Percentiles rank a stretch among this genome's conserved stretches.
phyloP scores from a whole-genome alignment of 2,888 invertebrate genomes.

The Hydrotaea cyrtoneurina region DNA sequence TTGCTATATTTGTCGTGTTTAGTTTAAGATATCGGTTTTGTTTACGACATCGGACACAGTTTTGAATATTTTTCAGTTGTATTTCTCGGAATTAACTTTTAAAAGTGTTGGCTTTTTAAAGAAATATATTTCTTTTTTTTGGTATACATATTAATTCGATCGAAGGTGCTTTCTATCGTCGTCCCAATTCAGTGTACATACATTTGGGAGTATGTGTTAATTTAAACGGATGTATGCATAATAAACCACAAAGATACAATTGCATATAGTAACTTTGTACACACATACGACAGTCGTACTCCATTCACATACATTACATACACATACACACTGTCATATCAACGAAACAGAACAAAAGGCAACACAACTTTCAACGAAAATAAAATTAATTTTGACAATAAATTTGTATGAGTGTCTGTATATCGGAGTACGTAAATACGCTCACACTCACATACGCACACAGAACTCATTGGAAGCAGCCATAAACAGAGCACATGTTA shows the following conservation, averaged over 20 bases:
- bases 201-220: slow-evolving; percentile 21
- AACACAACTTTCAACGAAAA: slow-evolving; percentile 52
- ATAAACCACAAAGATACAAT: slow-evolving; percentile 61
- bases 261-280: slow-evolving; percentile 54
- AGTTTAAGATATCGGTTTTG: too few species aligned
- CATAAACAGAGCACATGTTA: slow-evolving; percentile 18
- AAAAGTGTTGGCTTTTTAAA: too few species aligned
- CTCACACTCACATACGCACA: slow-evolving; percentile 17
- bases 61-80: too few species aligned
- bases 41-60: too few species aligned
- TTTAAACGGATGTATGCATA: slow-evolving; percentile 48
- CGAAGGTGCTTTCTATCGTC: too few species aligned
- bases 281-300: not conserved
- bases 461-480: slow-evolving; percentile 16
- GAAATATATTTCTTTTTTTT: too few species aligned
- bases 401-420: slow-evolving; percentile 53
- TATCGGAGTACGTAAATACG: not conserved
- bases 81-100: too few species aligned
- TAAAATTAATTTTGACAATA: slow-evolving; percentile 67
- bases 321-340: too few species aligned
- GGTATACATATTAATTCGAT: too few species aligned
- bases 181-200: not conserved
- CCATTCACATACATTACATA: not conserved
- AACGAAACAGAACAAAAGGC: not conserved
- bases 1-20: too few species aligned